Evolutionary conservation across 2,888 invertebrate genomes (phyloP), one percentile per base, ranked within the genome.

Genomic region (Halictus quadricinctus): DNA sequence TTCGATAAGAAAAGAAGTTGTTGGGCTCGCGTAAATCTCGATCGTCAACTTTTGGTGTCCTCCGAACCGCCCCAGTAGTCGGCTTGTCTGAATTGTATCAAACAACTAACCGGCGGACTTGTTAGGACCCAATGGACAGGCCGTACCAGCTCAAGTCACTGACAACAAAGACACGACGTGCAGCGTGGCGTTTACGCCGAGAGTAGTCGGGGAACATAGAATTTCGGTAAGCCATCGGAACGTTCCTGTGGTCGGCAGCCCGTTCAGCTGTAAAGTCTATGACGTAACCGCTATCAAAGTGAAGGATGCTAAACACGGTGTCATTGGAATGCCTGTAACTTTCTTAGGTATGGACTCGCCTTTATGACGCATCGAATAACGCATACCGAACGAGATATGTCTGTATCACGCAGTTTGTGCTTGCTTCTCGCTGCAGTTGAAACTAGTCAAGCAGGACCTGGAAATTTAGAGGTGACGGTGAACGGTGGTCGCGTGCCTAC

Each of bases 401-500:
- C 18, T 70, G 10, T 48, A n/a, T 70, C 60, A 46, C 13, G 15
- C 29, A 29, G 3, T 60, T 21, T 15, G 72, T 78, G 54, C 74
- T 77, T 21, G 13, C n/a, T 90, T 29, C 64, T 64, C 18, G 29
- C 64, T 89, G 13, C 93, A 98, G 98, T 99, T 94, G 99, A 99
- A 95, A 99, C 99, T 21, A 98, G 98, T 93, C 98, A 99, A 95
- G 99, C 99, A 7, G 99, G 99, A 29, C 99, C 99, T 0, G 99
- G 99, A 41, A 99, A 99, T 95, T 95, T 99, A 70, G 99, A 99
- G 95, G 99, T 99, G 83, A 99, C 99, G 0, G 99, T 99, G 48
- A 99, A 99, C 93, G 99, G 99, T 12, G 99, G 99, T 0, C 96
- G 98, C 85, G 99, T 99, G 54, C 99, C 99, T 0, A 99, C 99